A percentile compares a stretch with the other conserved stretches of the same genome.
Conservation (phyloP, 2,888 invertebrate genomes). For the Tyria jacobaeae region DNA sequence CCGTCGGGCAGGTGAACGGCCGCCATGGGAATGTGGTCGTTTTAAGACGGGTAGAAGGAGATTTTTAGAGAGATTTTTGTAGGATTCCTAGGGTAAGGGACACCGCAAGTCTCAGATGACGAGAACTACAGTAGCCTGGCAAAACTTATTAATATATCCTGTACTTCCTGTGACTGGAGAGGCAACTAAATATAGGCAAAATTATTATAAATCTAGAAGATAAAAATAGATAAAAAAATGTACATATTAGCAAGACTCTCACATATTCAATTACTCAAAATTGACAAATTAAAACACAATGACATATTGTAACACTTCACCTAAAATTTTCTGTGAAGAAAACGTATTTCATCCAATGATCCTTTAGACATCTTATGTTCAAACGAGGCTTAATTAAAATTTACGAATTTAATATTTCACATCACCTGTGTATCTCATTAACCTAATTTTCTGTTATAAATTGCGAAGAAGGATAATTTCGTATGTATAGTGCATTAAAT, state of each 20-base stretch:
- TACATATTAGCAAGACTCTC: neutral
- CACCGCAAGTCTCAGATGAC: too few relatives aligned
- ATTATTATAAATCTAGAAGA: too few relatives aligned
- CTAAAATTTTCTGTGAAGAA: slow-evolving; percentile 13
- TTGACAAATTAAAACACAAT: slow-evolving; percentile 9
- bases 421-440: slow-evolving; percentile 49
- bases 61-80: too few relatives aligned
- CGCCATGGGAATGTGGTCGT: too few relatives aligned
- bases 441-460: slow-evolving; percentile 41
- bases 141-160: too few relatives aligned
- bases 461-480: slow-evolving; percentile 27
- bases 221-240: too few relatives aligned
- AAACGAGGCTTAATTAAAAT: slow-evolving; percentile 49
- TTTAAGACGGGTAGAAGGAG: too few relatives aligned
- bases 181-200: too few relatives aligned
- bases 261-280: slow-evolving; percentile 1
- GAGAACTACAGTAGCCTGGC: too few relatives aligned
- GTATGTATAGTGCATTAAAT: slow-evolving; percentile 19
- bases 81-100: too few relatives aligned
- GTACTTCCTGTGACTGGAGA: too few relatives aligned
- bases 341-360: slow-evolving; percentile 35
- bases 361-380: slow-evolving; percentile 37
- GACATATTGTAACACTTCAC: slow-evolving; percentile 2
- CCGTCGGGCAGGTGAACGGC: too few relatives aligned
- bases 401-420: slow-evolving; percentile 43